Conservation (phyloP, 2,888 invertebrate genomes). For the Microctonus aethiopoides region DNA sequence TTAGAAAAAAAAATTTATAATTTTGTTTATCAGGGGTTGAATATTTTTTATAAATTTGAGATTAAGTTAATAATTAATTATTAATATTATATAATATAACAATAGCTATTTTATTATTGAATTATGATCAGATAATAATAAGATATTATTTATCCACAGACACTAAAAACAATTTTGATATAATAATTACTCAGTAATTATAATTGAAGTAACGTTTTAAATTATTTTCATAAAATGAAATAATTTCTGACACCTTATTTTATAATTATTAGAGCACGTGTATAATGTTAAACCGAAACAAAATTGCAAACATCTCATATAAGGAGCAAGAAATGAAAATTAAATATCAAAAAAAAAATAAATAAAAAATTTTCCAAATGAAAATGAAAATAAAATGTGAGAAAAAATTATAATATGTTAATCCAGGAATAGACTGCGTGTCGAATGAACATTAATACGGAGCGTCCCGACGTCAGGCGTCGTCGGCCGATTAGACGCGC, state of each 20-base stretch:
- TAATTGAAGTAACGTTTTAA: neutral
- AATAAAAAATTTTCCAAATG: neutral
- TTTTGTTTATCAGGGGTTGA: neutral
- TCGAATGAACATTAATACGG: slow-evolving; percentile 57
- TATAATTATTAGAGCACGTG: neutral
- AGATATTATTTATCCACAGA: too few relatives aligned
- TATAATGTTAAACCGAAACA: neutral
- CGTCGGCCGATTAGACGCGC: slow-evolving; percentile 62
- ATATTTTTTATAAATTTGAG: neutral
- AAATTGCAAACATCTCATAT: neutral
- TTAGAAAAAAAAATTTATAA: neutral
- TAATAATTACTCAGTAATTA: neutral
- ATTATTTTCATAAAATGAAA: neutral
- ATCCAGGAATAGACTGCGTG: slow-evolving; percentile 60
- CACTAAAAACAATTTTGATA: neutral
- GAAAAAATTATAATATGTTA: slow-evolving; percentile 1
- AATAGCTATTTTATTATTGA: neutral
- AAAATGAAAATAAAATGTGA: neutral
- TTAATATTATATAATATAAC: too few relatives aligned
- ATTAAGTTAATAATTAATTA: neutral
- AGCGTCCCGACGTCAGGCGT: slow-evolving; percentile 59
- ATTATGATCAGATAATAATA: neutral
- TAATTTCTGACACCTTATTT: neutral
- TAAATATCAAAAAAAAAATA: neutral
- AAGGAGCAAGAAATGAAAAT: slow-evolving; percentile 7